Evolutionary conservation across 1,140 invertebrate genomes (phyloP).

Genomic region (Holcopasites calliopsidis): DNA sequence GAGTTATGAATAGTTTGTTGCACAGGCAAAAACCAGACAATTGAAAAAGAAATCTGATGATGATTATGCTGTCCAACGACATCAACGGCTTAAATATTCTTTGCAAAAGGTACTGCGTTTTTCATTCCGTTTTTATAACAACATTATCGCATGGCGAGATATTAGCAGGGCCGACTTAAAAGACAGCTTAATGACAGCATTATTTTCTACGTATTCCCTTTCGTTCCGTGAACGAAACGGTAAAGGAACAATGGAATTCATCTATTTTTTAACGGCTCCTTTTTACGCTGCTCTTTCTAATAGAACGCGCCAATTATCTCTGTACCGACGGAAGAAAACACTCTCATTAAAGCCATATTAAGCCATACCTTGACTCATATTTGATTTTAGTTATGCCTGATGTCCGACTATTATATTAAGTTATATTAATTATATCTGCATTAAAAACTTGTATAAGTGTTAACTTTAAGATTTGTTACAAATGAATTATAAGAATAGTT

Average conservation of each 20-base stretch:
- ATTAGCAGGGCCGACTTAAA: constrained; percentile 1
- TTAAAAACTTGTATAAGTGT: too few species aligned
- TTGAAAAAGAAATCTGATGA: too few species aligned
- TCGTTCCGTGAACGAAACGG: background rate
- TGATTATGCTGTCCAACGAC: too few species aligned
- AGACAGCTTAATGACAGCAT: background rate
- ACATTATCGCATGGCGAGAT: background rate
- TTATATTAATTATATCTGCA: too few species aligned
- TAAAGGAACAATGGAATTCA: constrained; percentile 15
- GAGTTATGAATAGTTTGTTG: background rate
- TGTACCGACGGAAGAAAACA: background rate
- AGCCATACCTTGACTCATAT: too few species aligned
- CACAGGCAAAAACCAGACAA: too few species aligned
- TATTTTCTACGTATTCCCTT: background rate
- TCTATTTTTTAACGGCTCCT: constrained; percentile 6
- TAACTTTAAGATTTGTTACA: too few species aligned
- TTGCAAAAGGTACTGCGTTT: background rate
- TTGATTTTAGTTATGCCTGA: too few species aligned
- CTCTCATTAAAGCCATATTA: background rate
- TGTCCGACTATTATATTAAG: too few species aligned
- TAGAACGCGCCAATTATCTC: constrained; percentile 14
- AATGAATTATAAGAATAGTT: too few species aligned
- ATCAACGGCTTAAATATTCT: background rate
- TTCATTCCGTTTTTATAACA: background rate
- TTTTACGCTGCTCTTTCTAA: background rate